These are phyloP conservation scores for Peucedramus taeniatus DNA, from an alignment of 2,113 vertebrate species.

Conservation along the genomic window DNA sequence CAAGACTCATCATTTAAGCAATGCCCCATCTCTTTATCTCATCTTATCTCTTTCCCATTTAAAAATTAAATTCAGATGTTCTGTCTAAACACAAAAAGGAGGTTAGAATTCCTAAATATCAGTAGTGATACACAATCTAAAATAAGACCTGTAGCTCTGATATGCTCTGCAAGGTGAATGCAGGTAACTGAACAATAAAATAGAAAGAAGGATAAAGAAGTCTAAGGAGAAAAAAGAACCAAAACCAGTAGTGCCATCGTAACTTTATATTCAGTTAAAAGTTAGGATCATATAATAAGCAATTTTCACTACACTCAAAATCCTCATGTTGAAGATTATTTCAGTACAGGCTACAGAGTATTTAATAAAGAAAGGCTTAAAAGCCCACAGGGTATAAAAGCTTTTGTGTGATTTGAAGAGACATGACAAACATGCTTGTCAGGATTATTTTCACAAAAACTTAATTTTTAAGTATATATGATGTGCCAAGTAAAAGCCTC, in stretches of 20 bases:
- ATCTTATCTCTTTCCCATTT: neutral
- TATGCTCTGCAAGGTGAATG: neutral
- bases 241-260: neutral
- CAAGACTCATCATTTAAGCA: neutral
- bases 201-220: neutral
- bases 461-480: neutral
- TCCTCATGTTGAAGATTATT: conserved; percentile 21
- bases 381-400: neutral
- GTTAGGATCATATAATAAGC: conserved; percentile 25
- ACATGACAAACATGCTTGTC: conserved; percentile 1
- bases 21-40: neutral
- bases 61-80: neutral
- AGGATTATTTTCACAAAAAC: conserved; percentile 17
- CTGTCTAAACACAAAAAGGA: neutral
- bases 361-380: conserved; percentile 26
- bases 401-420: conserved; percentile 15
- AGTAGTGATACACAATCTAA: neutral
- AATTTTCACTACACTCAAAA: conserved; percentile 41
- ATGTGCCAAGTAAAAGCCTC: neutral
- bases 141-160: neutral
- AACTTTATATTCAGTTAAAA: conserved; percentile 25
- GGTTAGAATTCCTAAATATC: neutral
- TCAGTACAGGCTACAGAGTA: neutral
- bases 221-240: neutral
- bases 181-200: neutral